phyloP scores from a whole-genome alignment of 2,888 invertebrate species.

The Phaonia tiefii region DNA sequence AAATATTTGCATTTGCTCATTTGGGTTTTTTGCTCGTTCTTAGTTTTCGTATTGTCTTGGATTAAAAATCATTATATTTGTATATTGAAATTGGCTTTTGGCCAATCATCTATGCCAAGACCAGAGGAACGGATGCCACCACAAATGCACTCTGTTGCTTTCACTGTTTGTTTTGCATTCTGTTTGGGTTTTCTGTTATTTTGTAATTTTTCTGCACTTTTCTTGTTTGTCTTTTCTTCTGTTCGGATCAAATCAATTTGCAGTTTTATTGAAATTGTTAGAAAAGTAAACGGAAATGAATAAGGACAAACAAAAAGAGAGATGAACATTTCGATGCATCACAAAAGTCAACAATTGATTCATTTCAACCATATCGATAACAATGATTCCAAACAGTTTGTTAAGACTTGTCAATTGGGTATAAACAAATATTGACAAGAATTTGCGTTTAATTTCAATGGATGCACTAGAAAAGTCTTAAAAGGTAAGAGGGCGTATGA shows the following conservation, averaged over 20 bases:
- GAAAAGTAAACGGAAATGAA: constrained; percentile 32
- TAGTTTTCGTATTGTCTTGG: too few species aligned
- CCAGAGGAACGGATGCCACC: constrained; percentile 18
- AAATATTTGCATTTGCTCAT: constrained; percentile 26
- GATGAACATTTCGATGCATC: not conserved
- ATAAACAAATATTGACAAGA: too few species aligned
- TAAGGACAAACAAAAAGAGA: not conserved
- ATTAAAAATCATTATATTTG: constrained; percentile 51
- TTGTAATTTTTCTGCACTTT: constrained; percentile 26
- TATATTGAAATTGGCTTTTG: constrained; percentile 54
- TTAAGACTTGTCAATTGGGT: constrained; percentile 43
- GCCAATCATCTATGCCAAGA: constrained; percentile 51
- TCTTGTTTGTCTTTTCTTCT: constrained; percentile 14
- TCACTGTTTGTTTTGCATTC: constrained; percentile 45
- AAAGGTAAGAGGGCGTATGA: too few species aligned
- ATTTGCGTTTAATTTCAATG: too few species aligned
- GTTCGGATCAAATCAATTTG: constrained; percentile 52
- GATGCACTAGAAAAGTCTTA: too few species aligned
- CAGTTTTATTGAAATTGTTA: constrained; percentile 52
- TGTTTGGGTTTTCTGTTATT: constrained; percentile 25
- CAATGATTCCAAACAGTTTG: constrained; percentile 51
- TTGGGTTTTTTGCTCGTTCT: not conserved
- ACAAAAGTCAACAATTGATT: constrained; percentile 47
- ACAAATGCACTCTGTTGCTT: constrained; percentile 52
- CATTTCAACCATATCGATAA: constrained; percentile 42